Conservation (phyloP, 64 coral and sea anemone genomes). For the Dendronephthya gigantea region DNA sequence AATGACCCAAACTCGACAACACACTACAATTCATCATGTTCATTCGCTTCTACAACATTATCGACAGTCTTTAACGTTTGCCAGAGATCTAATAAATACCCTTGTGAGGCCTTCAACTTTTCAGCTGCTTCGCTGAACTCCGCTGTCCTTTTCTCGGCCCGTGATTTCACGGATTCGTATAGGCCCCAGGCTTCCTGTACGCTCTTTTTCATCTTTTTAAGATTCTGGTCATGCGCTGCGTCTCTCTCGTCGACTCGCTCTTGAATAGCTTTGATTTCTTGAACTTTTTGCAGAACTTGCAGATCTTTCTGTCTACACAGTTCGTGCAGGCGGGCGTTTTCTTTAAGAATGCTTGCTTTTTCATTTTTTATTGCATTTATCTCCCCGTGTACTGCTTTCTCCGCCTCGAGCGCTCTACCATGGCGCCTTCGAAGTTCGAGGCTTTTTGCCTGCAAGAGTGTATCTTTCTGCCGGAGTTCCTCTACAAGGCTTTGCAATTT, state of each 20-base stretch:
- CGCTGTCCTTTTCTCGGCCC: constrained; percentile 50
- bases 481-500: not conserved
- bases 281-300: constrained; percentile 34
- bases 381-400: not conserved
- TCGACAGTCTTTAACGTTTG: constrained; percentile 71
- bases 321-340: constrained; percentile 41
- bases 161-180: constrained; percentile 54
- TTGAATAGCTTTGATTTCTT: constrained; percentile 57
- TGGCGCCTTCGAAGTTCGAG: not conserved
- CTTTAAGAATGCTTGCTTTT: constrained; percentile 59
- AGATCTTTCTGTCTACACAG: constrained; percentile 64
- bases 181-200: constrained; percentile 57
- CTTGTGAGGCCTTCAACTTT: constrained; percentile 51
- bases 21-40: constrained; percentile 56
- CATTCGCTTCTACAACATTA: not conserved
- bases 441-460: not conserved
- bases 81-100: constrained; percentile 51
- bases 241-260: constrained; percentile 32
- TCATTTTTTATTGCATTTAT: constrained; percentile 33
- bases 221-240: not conserved
- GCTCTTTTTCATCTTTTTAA: constrained; percentile 37
- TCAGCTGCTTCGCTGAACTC: constrained; percentile 59
- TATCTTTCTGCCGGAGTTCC: not conserved
- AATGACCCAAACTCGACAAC: constrained; percentile 35
- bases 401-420: not conserved